phyloP scores from a whole-genome alignment of 2,797 vertebrate genomes.

The Yasuhikotakia modesta region DNA sequence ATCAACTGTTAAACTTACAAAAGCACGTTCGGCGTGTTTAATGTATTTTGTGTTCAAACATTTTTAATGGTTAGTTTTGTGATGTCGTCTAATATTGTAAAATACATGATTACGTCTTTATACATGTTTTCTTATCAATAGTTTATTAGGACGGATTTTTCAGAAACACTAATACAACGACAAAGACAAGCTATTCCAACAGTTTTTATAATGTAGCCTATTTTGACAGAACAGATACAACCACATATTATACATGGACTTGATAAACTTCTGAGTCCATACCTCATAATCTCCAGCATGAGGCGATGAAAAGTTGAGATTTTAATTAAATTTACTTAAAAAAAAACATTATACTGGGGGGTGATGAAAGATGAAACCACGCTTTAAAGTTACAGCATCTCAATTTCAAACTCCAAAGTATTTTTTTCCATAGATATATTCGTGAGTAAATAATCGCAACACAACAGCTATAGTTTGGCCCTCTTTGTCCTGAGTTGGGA shows the following conservation, averaged over 20 bases:
- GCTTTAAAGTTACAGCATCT: slow-evolving; percentile 5
- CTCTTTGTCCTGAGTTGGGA: slow-evolving; percentile 40
- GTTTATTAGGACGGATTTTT: slow-evolving; percentile 71
- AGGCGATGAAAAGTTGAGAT: slow-evolving; percentile 22
- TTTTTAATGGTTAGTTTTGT: neutral
- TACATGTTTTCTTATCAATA: slow-evolving; percentile 64
- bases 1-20: neutral
- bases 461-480: slow-evolving; percentile 9
- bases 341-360: neutral
- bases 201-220: slow-evolving; percentile 49
- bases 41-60: neutral
- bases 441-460: slow-evolving; percentile 16
- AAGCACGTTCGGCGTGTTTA: neutral
- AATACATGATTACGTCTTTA: neutral
- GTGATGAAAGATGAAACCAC: slow-evolving; percentile 8
- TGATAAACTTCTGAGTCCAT: slow-evolving; percentile 3
- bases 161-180: slow-evolving; percentile 62
- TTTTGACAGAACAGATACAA: slow-evolving; percentile 14
- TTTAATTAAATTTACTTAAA: slow-evolving; percentile 1
- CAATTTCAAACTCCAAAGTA: slow-evolving; percentile 22
- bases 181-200: slow-evolving; percentile 66
- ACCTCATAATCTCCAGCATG: slow-evolving; percentile 24
- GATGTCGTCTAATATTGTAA: neutral
- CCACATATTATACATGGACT: slow-evolving; percentile 31
- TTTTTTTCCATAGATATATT: slow-evolving; percentile 29